Conservation (phyloP, 2,113 vertebrate species). For the Osmerus mordax region DNA sequence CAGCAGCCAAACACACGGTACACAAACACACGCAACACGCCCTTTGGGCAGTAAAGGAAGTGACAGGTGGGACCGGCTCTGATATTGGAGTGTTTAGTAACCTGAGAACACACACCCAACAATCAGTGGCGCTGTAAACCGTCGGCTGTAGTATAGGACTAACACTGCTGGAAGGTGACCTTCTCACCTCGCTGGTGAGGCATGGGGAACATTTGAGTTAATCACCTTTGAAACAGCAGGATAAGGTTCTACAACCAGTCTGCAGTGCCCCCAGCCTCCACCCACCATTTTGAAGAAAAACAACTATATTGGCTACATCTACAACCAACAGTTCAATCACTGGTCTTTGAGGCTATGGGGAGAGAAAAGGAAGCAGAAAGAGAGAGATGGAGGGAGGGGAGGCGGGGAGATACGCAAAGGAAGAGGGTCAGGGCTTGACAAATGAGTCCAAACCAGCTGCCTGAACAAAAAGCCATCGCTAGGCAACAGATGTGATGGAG, state of each 20-base stretch:
- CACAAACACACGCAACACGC: not conserved
- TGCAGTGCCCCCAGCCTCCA: too few relatives aligned
- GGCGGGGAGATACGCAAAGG: not conserved
- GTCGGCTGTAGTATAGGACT: not conserved
- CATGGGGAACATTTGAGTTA: too few relatives aligned
- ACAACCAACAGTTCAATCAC: too few relatives aligned
- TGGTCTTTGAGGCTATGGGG: not conserved
- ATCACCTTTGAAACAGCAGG: too few relatives aligned
- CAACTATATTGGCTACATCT: too few relatives aligned
- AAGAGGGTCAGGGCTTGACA: slow-evolving; percentile 10
- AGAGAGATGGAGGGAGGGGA: slow-evolving; percentile 1
- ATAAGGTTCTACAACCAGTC: too few relatives aligned
- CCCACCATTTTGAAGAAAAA: too few relatives aligned
- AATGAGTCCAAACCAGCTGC: slow-evolving; percentile 2
- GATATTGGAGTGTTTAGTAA: not conserved
- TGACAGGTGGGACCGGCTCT: not conserved
- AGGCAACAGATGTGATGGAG: slow-evolving; percentile 37
- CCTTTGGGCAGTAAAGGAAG: not conserved
- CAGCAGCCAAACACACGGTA: too few relatives aligned
- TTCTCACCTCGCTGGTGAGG: too few relatives aligned
- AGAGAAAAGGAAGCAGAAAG: not conserved
- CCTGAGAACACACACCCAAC: not conserved
- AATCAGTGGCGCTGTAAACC: not conserved
- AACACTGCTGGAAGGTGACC: too few relatives aligned
- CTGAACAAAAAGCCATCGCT: slow-evolving; percentile 34